These are phyloP conservation scores for Diglossa cyanea DNA, from an alignment of 2,797 vertebrate species.

Conservation along the genomic window DNA sequence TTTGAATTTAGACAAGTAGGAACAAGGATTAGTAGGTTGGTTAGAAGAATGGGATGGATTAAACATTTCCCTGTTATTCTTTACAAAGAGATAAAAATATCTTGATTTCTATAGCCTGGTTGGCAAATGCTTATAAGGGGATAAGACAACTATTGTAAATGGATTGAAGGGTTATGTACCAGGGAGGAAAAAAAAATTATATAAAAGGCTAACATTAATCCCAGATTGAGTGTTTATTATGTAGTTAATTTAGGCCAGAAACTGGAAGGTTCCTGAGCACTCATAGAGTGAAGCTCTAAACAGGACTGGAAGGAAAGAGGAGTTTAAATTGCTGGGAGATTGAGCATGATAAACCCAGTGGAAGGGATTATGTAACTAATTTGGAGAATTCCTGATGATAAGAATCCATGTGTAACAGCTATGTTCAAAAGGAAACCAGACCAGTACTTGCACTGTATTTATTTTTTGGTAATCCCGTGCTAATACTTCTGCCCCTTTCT, in stretches of 20 bases:
- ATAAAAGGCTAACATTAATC: neutral
- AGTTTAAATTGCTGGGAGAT: neutral
- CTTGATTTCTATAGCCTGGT: neutral
- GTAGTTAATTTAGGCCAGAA: neutral
- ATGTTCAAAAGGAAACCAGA: constrained; percentile 50
- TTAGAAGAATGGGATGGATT: neutral
- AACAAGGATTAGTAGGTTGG: neutral
- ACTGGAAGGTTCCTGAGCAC: neutral
- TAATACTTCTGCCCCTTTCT: constrained; percentile 27
- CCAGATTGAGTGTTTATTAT: neutral
- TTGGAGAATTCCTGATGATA: constrained; percentile 49
- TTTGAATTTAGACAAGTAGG: neutral
- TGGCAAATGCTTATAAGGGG: neutral
- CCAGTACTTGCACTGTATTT: constrained; percentile 20
- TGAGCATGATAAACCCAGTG: neutral
- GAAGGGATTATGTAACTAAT: constrained; percentile 23
- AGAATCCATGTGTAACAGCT: constrained; percentile 9
- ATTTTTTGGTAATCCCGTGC: constrained; percentile 19
- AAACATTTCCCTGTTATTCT: neutral
- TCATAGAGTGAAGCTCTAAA: neutral
- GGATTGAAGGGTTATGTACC: neutral
- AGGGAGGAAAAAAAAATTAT: neutral
- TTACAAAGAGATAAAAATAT: neutral
- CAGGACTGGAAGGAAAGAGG: neutral
- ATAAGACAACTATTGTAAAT: neutral